Conservation (phyloP, 1,140 invertebrate species). For the Ooceraea biroi region DNA sequence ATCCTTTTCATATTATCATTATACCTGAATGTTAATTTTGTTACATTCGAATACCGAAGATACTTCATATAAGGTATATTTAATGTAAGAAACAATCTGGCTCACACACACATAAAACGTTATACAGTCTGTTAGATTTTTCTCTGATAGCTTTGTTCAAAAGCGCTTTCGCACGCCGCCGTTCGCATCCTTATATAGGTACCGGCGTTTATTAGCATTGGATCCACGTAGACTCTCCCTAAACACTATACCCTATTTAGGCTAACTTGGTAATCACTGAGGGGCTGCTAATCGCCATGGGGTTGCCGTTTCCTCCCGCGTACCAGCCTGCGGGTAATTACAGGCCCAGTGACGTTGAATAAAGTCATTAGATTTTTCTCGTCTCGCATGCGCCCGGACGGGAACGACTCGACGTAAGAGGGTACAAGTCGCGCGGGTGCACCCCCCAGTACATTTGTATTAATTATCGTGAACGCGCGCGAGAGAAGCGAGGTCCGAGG, state of each 20-base stretch:
- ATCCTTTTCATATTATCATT: neutral
- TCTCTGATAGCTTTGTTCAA: constrained; percentile 9
- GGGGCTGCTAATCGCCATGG: constrained; percentile 83
- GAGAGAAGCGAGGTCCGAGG: neutral
- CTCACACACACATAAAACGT: no score
- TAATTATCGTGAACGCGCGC: constrained; percentile 63
- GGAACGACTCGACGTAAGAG: neutral
- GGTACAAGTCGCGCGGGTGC: constrained; percentile 15
- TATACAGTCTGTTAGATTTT: neutral
- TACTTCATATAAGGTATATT: no score
- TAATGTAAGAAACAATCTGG: no score
- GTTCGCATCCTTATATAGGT: constrained; percentile 57
- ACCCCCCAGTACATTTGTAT: constrained; percentile 60
- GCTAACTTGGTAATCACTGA: constrained; percentile 85
- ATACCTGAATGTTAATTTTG: no score
- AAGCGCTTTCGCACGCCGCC: neutral
- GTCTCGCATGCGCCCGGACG: constrained; percentile 27
- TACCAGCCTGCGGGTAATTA: constrained; percentile 84
- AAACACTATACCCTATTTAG: constrained; percentile 85
- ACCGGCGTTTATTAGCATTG: constrained; percentile 75
- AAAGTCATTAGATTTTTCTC: constrained; percentile 84
- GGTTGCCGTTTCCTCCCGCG: constrained; percentile 74
- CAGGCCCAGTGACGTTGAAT: constrained; percentile 84
- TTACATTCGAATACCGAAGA: no score
- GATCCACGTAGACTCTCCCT: constrained; percentile 79